Percentiles rank a stretch among this genome's conserved stretches.
phyloP scores from a whole-genome alignment of 2,113 vertebrate genomes.

The Vimba vimba region DNA sequence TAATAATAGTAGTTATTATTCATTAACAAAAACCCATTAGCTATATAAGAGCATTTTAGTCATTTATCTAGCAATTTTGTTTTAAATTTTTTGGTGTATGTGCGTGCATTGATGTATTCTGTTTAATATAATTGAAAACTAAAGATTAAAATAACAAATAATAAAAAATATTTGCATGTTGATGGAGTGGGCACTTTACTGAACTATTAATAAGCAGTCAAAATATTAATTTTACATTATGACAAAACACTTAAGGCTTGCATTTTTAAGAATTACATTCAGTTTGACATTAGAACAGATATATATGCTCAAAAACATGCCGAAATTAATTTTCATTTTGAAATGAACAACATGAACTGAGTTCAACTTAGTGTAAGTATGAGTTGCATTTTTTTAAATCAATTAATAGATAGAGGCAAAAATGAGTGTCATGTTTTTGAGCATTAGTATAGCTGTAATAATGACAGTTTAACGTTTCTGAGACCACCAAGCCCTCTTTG shows the following conservation, averaged over 20 bases:
- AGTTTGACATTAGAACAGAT: neutral
- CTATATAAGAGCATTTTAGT: neutral
- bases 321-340: neutral
- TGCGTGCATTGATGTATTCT: neutral
- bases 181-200: neutral
- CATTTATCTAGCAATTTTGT: neutral
- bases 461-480: neutral
- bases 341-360: neutral
- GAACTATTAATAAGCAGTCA: neutral
- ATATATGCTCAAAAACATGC: neutral
- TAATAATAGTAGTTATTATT: neutral
- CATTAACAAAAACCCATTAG: neutral
- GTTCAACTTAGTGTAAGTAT: neutral
- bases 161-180: neutral
- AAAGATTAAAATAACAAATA: neutral
- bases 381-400: too few relatives aligned
- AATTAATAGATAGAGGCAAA: too few relatives aligned
- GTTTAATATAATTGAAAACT: neutral
- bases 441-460: neutral
- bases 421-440: too few relatives aligned
- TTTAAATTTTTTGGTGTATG: neutral
- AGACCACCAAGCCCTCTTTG: neutral
- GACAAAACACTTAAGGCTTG: neutral
- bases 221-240: too few relatives aligned
- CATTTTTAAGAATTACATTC: neutral